Percentiles rank a stretch among this genome's conserved stretches.
phyloP scores from a whole-genome alignment of 2,888 invertebrate genomes.

The Ecliptopera silaceata region DNA sequence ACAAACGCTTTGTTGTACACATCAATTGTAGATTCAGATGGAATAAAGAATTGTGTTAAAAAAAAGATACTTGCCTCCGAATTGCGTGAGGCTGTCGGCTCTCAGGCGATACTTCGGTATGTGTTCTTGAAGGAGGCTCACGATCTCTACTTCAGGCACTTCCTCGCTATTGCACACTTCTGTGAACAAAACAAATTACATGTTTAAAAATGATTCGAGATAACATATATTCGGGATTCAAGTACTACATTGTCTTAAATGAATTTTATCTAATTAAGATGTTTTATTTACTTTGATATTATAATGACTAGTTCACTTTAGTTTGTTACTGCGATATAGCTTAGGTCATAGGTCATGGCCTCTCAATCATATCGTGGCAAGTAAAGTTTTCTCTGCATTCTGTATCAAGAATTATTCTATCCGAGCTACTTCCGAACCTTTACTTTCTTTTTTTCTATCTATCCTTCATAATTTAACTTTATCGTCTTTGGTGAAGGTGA shows the following conservation, averaged over 20 bases:
- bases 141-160: slow-evolving; percentile 97
- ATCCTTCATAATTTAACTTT: too few relatives aligned
- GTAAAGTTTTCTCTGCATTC: slow-evolving; percentile 2
- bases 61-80: slow-evolving; percentile 85
- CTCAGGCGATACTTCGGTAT: slow-evolving; percentile 97
- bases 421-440: too few relatives aligned
- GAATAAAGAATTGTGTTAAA: slow-evolving; percentile 45
- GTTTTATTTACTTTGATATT: too few relatives aligned
- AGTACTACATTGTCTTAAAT: too few relatives aligned
- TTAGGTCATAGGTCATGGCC: slow-evolving; percentile 2
- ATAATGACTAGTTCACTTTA: background rate
- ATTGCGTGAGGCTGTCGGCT: slow-evolving; percentile 96
- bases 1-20: slow-evolving; percentile 18
- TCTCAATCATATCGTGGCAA: background rate
- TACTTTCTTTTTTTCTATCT: too few relatives aligned
- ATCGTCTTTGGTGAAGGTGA: too few relatives aligned
- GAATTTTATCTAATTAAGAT: too few relatives aligned
- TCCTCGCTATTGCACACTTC: slow-evolving; percentile 96
- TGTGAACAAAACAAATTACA: slow-evolving; percentile 73
- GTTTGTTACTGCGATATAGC: background rate
- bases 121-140: slow-evolving; percentile 96
- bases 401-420: background rate
- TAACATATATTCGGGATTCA: background rate
- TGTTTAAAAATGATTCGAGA: background rate
- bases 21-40: slow-evolving; percentile 5